A percentile compares a stretch with the other conserved stretches of the same genome.
phyloP scores from a whole-genome alignment of 2,888 invertebrate genomes.

The Cynaeus angustus region DNA sequence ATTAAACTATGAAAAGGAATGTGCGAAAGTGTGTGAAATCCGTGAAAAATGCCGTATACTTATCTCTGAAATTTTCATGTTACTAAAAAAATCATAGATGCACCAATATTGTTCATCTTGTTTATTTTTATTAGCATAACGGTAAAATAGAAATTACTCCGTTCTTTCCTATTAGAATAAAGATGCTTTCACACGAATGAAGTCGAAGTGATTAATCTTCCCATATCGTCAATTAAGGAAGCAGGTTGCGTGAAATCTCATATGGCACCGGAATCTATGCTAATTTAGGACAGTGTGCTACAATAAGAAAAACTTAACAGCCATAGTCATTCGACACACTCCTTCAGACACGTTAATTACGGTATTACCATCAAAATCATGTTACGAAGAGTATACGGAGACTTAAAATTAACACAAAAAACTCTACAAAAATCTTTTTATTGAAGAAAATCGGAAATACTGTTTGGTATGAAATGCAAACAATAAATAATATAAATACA shows the following conservation, averaged over 20 bases:
- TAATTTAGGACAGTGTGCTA: conserved; percentile 40
- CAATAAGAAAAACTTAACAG: not conserved
- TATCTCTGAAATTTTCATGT: not conserved
- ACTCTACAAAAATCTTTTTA: conserved; percentile 31
- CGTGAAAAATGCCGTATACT: not conserved
- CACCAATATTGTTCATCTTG: not conserved
- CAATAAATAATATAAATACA: conserved; percentile 45
- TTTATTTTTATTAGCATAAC: conserved; percentile 25
- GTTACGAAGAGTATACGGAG: not conserved
- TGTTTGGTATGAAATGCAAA: conserved; percentile 31
- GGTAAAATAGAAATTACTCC: conserved; percentile 40
- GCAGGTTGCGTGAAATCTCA: conserved; percentile 35
- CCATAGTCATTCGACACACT: conserved; percentile 23
- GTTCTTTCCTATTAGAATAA: conserved; percentile 13
- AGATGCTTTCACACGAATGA: conserved; percentile 5
- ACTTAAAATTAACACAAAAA: conserved; percentile 14
- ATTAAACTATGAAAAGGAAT: conserved; percentile 1
- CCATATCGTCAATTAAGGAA: conserved; percentile 26
- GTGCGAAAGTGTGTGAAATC: conserved; percentile 8
- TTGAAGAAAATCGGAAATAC: conserved; percentile 41
- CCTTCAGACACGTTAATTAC: conserved; percentile 22
- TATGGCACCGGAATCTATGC: conserved; percentile 20
- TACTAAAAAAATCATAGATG: not conserved
- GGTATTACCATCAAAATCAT: conserved; percentile 13
- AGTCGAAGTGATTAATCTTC: conserved; percentile 25